Percentiles rank a stretch among this genome's conserved stretches.
These are phyloP conservation scores for Liolophura sinensis DNA, from an alignment of 1,140 invertebrate species.

Conservation along the genomic window DNA sequence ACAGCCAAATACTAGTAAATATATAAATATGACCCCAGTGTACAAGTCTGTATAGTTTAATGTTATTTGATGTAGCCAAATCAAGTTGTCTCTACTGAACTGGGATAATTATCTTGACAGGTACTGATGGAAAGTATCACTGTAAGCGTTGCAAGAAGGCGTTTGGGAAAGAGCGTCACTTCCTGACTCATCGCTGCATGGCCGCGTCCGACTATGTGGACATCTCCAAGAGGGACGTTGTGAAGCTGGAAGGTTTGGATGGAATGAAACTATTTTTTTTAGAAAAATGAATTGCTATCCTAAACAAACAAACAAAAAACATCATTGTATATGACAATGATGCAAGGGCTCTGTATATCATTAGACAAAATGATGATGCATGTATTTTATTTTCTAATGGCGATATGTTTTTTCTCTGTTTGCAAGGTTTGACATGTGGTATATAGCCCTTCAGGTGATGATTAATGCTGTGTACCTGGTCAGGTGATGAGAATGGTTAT, in stretches of 20 bases:
- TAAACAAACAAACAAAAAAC: too few species aligned
- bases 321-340: too few species aligned
- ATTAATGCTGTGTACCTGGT: not conserved
- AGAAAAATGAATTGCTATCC: too few species aligned
- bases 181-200: constrained; percentile 52
- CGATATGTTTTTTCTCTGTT: too few species aligned
- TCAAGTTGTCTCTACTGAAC: not conserved
- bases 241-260: constrained; percentile 25
- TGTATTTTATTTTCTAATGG: too few species aligned
- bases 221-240: constrained; percentile 43
- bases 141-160: constrained; percentile 48
- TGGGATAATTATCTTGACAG: constrained; percentile 24
- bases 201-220: constrained; percentile 51
- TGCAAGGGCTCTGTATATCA: too few species aligned
- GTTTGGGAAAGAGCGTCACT: constrained; percentile 51
- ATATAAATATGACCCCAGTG: not conserved
- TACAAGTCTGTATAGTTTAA: constrained; percentile 1
- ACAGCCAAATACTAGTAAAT: not conserved
- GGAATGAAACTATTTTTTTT: not conserved
- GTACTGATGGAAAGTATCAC: constrained; percentile 43
- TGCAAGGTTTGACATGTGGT: too few species aligned
- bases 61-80: not conserved
- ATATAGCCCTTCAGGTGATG: too few species aligned
- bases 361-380: too few species aligned
- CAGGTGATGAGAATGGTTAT: too few species aligned